Conservation (phyloP, 2,113 vertebrate species). For the Pholis gunnellus region DNA sequence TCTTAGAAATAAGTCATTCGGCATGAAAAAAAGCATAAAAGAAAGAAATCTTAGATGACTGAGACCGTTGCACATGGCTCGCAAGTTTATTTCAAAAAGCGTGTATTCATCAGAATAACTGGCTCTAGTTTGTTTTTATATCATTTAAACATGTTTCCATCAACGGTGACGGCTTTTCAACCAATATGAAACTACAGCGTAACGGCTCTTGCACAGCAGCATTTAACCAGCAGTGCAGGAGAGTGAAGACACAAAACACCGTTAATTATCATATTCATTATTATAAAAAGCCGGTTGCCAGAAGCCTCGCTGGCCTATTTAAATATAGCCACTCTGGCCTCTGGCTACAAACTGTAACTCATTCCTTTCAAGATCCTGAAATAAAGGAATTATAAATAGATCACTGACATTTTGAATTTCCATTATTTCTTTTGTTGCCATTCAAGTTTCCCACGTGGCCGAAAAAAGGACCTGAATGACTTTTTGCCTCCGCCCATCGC, state of each 20-base stretch:
- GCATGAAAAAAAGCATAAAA: no score
- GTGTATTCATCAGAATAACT: not conserved
- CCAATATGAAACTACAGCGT: not conserved
- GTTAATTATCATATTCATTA: not conserved
- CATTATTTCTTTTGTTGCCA: slow-evolving; percentile 43
- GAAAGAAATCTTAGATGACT: no score
- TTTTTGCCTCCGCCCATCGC: slow-evolving; percentile 39
- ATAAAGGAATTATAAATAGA: slow-evolving; percentile 20
- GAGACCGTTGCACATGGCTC: no score
- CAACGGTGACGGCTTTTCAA: not conserved
- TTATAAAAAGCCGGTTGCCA: not conserved
- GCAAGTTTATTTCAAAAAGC: no score
- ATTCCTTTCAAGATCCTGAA: not conserved
- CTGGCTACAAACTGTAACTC: not conserved
- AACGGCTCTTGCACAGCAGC: not conserved
- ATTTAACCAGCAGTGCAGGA: not conserved
- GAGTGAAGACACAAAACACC: no score
- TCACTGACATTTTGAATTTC: slow-evolving; percentile 3
- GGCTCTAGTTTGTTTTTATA: not conserved
- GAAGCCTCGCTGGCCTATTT: no score
- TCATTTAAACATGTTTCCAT: not conserved
- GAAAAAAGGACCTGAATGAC: slow-evolving; percentile 11
- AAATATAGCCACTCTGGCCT: not conserved
- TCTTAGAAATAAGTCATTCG: no score
- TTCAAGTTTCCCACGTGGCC: slow-evolving; percentile 53